A percentile compares a stretch with the other conserved stretches of the same genome.
These are phyloP conservation scores for Psittacara wagleri DNA, from an alignment of 2,113 vertebrate genomes.

Conservation along the genomic window DNA sequence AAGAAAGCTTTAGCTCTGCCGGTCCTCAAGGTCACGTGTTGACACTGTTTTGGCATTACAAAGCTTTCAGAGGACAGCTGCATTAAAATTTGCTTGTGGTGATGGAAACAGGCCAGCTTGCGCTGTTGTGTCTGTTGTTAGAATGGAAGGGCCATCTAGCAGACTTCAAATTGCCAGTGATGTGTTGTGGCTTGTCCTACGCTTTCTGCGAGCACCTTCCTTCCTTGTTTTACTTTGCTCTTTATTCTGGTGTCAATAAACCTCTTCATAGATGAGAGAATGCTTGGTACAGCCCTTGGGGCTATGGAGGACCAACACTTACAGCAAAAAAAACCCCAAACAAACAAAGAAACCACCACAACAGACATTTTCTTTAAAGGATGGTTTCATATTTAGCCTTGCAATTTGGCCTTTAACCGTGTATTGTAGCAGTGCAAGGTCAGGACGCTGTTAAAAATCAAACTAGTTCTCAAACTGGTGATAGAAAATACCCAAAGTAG, in stretches of 20 bases:
- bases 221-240: not conserved
- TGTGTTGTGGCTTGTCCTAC: accelerated
- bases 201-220: not conserved
- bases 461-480: not conserved
- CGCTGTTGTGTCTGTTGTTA: accelerated
- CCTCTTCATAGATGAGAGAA: accelerated
- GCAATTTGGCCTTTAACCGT: not conserved
- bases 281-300: accelerated
- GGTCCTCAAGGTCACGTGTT: accelerated
- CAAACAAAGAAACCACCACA: not conserved
- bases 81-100: accelerated
- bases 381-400: not conserved
- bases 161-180: not conserved
- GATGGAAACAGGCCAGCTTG: not conserved
- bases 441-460: not conserved
- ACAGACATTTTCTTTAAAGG: not conserved
- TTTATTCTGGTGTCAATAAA: not conserved
- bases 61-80: not conserved
- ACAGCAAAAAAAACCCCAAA: not conserved
- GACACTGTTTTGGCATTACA: not conserved
- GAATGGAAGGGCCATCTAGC: not conserved
- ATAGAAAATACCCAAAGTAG: not conserved
- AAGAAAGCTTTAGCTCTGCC: not conserved
- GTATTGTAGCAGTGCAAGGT: not conserved
- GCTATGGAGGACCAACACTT: not conserved